Conservation (phyloP, 2,113 vertebrate genomes). For the Bujurquina vittata region DNA sequence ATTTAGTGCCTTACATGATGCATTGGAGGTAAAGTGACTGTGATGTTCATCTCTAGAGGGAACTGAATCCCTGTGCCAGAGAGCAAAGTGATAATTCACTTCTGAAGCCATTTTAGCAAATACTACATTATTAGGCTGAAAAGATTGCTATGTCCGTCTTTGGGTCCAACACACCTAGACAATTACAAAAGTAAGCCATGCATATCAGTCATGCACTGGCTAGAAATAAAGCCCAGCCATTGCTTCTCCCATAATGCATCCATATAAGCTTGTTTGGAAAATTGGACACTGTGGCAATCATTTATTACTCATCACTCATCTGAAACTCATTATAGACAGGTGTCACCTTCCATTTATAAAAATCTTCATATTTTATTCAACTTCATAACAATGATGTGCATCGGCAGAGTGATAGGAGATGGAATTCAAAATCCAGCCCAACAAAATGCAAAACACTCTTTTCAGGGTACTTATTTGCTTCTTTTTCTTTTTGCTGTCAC, state of each 20-base stretch:
- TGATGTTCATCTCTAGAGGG: slow-evolving; percentile 64
- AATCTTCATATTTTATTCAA: slow-evolving; percentile 44
- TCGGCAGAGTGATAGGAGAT: neutral
- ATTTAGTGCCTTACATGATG: slow-evolving; percentile 35
- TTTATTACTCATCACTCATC: slow-evolving; percentile 68
- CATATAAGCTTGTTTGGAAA: slow-evolving; percentile 70
- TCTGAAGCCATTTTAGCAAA: slow-evolving; percentile 79
- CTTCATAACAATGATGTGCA: slow-evolving; percentile 11
- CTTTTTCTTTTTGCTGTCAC: neutral
- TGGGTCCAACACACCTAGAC: slow-evolving; percentile 83
- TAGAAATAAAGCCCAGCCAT: slow-evolving; percentile 72
- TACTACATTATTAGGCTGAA: slow-evolving; percentile 74
- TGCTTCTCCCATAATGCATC: slow-evolving; percentile 53
- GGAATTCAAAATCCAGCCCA: neutral
- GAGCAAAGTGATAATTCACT: slow-evolving; percentile 81
- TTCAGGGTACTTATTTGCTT: neutral
- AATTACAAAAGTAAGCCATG: slow-evolving; percentile 84
- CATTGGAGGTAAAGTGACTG: slow-evolving; percentile 50
- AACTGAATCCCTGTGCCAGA: slow-evolving; percentile 52
- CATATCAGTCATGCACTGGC: slow-evolving; percentile 81
- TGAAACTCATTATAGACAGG: slow-evolving; percentile 51
- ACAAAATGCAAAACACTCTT: neutral
- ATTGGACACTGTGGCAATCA: slow-evolving; percentile 60
- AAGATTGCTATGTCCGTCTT: slow-evolving; percentile 79
- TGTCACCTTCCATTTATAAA: slow-evolving; percentile 68